phyloP scores from a whole-genome alignment of 2,797 vertebrate genomes.

The Holocentrus rufus region DNA sequence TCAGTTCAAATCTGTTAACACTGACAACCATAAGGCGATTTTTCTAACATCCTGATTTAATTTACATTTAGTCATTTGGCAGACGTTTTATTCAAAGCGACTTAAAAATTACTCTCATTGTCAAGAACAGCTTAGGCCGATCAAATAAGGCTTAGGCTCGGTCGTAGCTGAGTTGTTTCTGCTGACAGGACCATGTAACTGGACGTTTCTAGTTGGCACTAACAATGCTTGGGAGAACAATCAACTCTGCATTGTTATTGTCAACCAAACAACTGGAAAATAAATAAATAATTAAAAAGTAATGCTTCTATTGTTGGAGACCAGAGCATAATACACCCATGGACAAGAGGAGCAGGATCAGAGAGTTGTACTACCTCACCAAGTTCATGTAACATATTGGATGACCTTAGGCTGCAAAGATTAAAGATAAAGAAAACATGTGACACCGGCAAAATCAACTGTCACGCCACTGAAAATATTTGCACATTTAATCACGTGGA shows the following conservation, averaged over 20 bases:
- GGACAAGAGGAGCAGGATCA: not conserved
- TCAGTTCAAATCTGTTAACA: not conserved
- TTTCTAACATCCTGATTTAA: not conserved
- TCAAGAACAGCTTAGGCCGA: not conserved
- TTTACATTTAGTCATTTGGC: too few species aligned
- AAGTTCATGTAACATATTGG: not conserved
- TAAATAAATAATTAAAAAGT: slow-evolving; percentile 24
- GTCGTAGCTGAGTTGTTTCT: slow-evolving; percentile 26
- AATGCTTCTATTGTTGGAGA: slow-evolving; percentile 10
- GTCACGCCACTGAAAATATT: slow-evolving; percentile 66
- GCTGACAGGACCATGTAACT: slow-evolving; percentile 44
- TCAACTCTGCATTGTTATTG: slow-evolving; percentile 46
- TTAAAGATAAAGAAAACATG: slow-evolving; percentile 14
- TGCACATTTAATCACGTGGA: slow-evolving; percentile 73
- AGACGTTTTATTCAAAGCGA: too few species aligned
- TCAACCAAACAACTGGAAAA: slow-evolving; percentile 14
- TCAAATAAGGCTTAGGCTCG: slow-evolving; percentile 9
- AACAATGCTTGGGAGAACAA: slow-evolving; percentile 52
- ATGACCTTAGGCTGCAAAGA: slow-evolving; percentile 10
- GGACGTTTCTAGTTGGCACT: slow-evolving; percentile 54
- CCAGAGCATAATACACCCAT: too few species aligned
- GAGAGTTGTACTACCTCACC: not conserved
- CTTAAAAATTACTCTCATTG: too few species aligned
- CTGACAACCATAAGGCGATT: not conserved
- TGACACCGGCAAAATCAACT: slow-evolving; percentile 27